Evolutionary conservation across 2,888 invertebrate species (phyloP).

Genomic region (Achlya flavicornis): DNA sequence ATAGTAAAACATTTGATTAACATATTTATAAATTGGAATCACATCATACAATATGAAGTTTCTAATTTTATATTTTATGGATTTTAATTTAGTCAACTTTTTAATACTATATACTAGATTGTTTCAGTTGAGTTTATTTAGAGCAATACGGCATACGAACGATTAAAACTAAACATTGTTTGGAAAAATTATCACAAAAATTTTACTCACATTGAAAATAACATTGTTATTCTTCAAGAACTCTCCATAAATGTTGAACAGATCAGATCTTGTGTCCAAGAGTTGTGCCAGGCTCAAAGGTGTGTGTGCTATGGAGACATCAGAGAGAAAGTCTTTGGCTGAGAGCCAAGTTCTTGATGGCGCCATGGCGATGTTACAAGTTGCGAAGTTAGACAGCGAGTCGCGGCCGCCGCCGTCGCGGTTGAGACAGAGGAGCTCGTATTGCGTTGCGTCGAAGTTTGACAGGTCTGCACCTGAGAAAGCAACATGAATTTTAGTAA

Average conservation of each 20-base stretch:
- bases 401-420: slow-evolving; percentile 79
- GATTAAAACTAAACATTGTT: too few species aligned
- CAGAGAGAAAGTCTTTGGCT: slow-evolving; percentile 73
- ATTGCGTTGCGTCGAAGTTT: slow-evolving; percentile 79
- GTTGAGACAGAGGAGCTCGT: slow-evolving; percentile 86
- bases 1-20: slow-evolving; percentile 21
- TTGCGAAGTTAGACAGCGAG: slow-evolving; percentile 75
- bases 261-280: slow-evolving; percentile 81
- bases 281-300: slow-evolving; percentile 83
- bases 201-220: slow-evolving; percentile 72
- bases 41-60: neutral
- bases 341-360: slow-evolving; percentile 84
- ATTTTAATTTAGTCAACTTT: neutral
- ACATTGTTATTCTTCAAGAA: slow-evolving; percentile 79
- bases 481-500: neutral
- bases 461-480: slow-evolving; percentile 83
- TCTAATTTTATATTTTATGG: neutral
- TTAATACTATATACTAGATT: too few species aligned
- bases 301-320: slow-evolving; percentile 87
- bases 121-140: too few species aligned
- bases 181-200: too few species aligned
- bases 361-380: slow-evolving; percentile 85
- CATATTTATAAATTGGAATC: too few species aligned
- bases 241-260: slow-evolving; percentile 87
- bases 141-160: too few species aligned